These are phyloP conservation scores for Trachelus iudaicus DNA, from an alignment of 2,888 invertebrate species.

Conservation along the genomic window DNA sequence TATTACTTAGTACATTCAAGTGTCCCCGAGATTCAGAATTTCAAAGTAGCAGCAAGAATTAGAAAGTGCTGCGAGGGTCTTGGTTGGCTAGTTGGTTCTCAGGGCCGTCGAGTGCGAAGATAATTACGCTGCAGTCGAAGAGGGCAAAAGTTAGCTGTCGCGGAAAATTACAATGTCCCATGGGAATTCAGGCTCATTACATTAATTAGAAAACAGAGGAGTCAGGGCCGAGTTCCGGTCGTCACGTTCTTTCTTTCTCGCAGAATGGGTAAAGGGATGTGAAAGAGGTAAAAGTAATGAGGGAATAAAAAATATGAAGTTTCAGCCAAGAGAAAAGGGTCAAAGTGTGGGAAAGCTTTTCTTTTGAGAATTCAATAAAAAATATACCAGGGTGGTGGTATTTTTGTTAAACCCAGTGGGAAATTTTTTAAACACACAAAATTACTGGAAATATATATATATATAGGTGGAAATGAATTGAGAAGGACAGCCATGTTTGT, in stretches of 20 bases:
- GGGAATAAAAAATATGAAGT: slow-evolving; percentile 4
- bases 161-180: slow-evolving; percentile 23
- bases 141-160: not conserved
- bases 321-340: slow-evolving; percentile 4
- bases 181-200: slow-evolving; percentile 29
- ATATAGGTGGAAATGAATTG: not conserved
- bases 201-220: slow-evolving; percentile 33
- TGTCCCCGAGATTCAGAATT: not conserved
- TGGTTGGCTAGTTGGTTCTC: not conserved
- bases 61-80: not conserved
- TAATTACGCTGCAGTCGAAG: not conserved
- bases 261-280: not conserved
- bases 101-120: not conserved
- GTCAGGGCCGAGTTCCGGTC: not conserved
- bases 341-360: not conserved
- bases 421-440: not conserved
- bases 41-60: not conserved
- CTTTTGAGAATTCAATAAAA: not conserved
- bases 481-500: not conserved
- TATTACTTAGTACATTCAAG: not conserved
- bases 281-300: slow-evolving; percentile 7
- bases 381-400: not conserved
- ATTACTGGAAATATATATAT: not conserved
- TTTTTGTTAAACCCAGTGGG: not conserved
- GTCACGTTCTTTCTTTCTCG: not conserved